Evolutionary conservation across 2,888 invertebrate genomes (phyloP), one percentile per base, ranked within the genome.

Genomic region (Argynnis bischoffii): DNA sequence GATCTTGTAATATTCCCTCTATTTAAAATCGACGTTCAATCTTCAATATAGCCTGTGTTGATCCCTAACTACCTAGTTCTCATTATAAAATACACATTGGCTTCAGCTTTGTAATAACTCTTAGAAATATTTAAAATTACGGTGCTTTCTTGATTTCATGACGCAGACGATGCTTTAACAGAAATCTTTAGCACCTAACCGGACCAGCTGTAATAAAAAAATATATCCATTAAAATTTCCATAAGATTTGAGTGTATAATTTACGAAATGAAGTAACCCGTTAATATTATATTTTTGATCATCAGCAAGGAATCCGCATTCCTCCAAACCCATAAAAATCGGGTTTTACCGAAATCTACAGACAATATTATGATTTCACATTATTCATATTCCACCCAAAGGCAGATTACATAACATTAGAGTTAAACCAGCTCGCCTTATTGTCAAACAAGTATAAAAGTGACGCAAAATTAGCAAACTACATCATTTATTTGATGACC

Each of bases 181-280:
- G 71, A 71, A 72, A 71, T 63, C 73, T 70, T 56, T 67, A 67
- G 67, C 67, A 67, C 63, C 66, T 73, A 79, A 69, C 78, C 79
- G 69, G 78, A 78, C 75, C 78, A 79, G 73, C 79, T 79, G 78
- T 60, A 77, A 73, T 65, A 59, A 48, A 31, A 61, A 47, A 55
- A 59, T 14, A 63, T 54, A 31, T 57, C 35, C 35, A 26, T 51
- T 50, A 35, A 51, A 51, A 50, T 53, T 18, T 41, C 15, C 35
- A 41, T 51, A 50, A 50, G 35, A 14, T 15, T 35, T 3, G 11
- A 51, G 16, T 51, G 16, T 35, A 61, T 51, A 35, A 14, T 3
- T 50, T 35, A 35, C 5, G 51, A 41, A 61, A 53, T 51, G 53
- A 57, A 41, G 46, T 65, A 51, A 59, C 31, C 48, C 31, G 56